Conservation (phyloP, 2,888 invertebrate genomes). For the Taphrorychus bicolor region DNA sequence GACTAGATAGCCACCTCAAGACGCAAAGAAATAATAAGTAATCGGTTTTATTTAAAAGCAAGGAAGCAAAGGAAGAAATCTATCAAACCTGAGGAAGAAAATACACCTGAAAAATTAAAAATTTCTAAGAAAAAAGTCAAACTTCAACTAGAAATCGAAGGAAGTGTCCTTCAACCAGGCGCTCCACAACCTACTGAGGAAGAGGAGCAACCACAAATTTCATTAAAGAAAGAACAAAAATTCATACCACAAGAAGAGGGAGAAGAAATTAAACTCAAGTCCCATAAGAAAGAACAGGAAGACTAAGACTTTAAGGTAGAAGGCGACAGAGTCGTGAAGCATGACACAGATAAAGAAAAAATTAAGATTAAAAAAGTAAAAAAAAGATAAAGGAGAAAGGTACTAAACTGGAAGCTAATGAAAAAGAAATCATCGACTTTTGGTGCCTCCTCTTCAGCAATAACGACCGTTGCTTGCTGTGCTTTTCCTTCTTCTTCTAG, state of each 20-base stretch:
- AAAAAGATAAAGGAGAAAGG: slow-evolving; percentile 42
- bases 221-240: slow-evolving; percentile 55
- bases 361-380: slow-evolving; percentile 47
- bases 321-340: slow-evolving; percentile 41
- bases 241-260: slow-evolving; percentile 50
- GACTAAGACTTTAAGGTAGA: slow-evolving; percentile 47
- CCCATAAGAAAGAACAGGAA: slow-evolving; percentile 52
- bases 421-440: slow-evolving; percentile 6
- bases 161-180: slow-evolving; percentile 48
- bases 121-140: slow-evolving; percentile 59
- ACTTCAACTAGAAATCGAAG: slow-evolving; percentile 48
- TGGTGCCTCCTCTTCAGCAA: slow-evolving; percentile 39
- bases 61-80: too few relatives aligned
- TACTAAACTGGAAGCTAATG: neutral
- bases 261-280: slow-evolving; percentile 57
- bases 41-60: slow-evolving; percentile 8
- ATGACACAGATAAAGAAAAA: slow-evolving; percentile 50
- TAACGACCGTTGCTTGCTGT: slow-evolving; percentile 48
- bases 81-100: too few relatives aligned
- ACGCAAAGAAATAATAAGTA: neutral
- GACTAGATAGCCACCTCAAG: neutral
- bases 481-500: slow-evolving; percentile 53
- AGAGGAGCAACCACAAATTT: slow-evolving; percentile 58
- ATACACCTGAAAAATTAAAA: too few relatives aligned
- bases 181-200: slow-evolving; percentile 51